A percentile compares a stretch with the other conserved stretches of the same genome.
These are phyloP conservation scores for Andrena chrysosceles DNA, from an alignment of 2,888 invertebrate species.

Conservation along the genomic window DNA sequence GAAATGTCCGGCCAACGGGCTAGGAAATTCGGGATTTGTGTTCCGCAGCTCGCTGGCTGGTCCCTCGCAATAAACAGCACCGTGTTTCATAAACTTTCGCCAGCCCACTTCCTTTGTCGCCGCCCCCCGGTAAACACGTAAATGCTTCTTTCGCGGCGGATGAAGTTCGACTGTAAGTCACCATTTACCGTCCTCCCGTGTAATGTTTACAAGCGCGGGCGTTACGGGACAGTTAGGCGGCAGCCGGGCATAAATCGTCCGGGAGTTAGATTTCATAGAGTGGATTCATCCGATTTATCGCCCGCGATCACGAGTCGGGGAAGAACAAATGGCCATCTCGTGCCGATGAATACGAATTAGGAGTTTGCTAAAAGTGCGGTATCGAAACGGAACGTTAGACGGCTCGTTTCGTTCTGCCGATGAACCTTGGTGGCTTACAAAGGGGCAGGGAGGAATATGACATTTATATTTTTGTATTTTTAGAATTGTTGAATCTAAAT, in stretches of 20 bases:
- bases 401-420: not conserved
- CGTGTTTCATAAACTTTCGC: constrained; percentile 64
- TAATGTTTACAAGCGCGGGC: constrained; percentile 41
- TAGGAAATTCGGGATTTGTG: constrained; percentile 50
- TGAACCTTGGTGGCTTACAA: not conserved
- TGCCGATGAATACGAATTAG: constrained; percentile 12
- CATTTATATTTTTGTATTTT: too few species aligned
- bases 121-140: constrained; percentile 59
- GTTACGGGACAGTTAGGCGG: constrained; percentile 30
- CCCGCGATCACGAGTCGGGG: not conserved
- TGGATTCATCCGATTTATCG: constrained; percentile 27
- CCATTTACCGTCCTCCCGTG: constrained; percentile 40
- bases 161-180: constrained; percentile 61
- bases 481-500: too few species aligned
- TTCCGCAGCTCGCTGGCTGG: not conserved
- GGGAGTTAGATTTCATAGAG: not conserved
- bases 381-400: not conserved
- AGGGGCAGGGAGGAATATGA: too few species aligned
- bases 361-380: not conserved
- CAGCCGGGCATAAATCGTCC: constrained; percentile 42
- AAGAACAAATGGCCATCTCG: not conserved
- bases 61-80: constrained; percentile 56
- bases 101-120: constrained; percentile 37
- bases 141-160: constrained; percentile 55
- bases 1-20: constrained; percentile 12